phyloP scores from a whole-genome alignment of 2,113 vertebrate genomes.

The Corythaixoides concolor region DNA sequence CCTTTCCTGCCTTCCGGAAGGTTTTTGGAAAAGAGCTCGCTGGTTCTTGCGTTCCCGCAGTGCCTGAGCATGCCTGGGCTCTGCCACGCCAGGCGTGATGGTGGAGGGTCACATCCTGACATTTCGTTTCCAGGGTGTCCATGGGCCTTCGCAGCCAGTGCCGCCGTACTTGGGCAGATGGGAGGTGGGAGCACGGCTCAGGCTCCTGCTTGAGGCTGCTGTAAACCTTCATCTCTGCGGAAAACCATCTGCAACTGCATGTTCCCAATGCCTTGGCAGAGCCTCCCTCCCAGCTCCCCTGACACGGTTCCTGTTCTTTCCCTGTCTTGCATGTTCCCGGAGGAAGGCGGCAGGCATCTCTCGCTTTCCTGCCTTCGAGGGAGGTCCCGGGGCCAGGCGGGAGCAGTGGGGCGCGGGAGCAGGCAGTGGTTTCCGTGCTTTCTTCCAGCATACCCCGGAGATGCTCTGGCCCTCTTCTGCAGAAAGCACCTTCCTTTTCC shows the following conservation, averaged over 20 bases:
- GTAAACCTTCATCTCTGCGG: background rate
- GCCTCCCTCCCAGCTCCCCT: background rate
- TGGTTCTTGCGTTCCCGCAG: background rate
- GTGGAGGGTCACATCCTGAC: background rate
- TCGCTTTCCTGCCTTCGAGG: background rate
- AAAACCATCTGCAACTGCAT: background rate
- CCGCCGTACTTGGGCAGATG: background rate
- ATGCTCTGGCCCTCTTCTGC: background rate
- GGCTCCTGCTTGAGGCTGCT: background rate
- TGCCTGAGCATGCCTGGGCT: background rate
- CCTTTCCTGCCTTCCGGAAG: background rate
- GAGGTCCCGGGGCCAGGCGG: no score
- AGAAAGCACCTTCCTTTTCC: background rate
- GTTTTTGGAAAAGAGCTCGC: background rate
- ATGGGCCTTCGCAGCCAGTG: background rate
- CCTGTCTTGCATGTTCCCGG: background rate
- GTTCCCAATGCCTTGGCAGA: accelerated
- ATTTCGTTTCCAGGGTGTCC: background rate
- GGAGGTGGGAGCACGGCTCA: background rate
- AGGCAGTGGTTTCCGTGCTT: accelerated
- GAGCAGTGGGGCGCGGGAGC: background rate
- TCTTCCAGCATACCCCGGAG: background rate
- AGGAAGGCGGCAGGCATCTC: background rate
- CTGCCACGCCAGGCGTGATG: accelerated
- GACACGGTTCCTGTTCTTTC: background rate